Conservation (phyloP, 2,113 vertebrate genomes). For the Theristicus caerulescens region DNA sequence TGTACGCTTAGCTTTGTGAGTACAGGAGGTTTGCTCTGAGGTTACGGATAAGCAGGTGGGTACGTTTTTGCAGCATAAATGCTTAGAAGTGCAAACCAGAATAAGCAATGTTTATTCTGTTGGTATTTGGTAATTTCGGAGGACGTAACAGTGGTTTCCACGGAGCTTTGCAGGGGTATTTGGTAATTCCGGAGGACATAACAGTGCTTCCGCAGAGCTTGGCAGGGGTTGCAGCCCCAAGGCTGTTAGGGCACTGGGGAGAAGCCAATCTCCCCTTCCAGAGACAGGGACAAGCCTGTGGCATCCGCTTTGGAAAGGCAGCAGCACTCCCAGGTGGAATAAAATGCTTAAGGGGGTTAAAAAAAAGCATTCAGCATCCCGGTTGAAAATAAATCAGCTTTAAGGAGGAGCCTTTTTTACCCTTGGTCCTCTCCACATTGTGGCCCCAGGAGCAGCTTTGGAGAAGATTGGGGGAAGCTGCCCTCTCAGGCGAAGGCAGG, state of each 20-base stretch:
- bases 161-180: too few relatives aligned
- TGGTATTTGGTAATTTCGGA: neutral
- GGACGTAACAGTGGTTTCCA: neutral
- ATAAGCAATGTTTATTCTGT: neutral
- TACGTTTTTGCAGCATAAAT: neutral
- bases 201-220: neutral
- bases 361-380: neutral
- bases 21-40: neutral
- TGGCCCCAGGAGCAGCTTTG: neutral
- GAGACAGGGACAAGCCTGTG: neutral
- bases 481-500: neutral
- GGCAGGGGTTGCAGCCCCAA: neutral
- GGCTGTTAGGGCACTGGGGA: neutral
- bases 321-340: neutral
- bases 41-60: neutral
- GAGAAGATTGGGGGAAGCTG: neutral
- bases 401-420: neutral
- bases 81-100: neutral
- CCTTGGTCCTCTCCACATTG: neutral
- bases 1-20: rapidly evolving
- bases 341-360: neutral
- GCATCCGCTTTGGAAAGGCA: neutral
- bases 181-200: neutral
- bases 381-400: neutral
- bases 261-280: neutral